Evolutionary conservation across 1,140 invertebrate species (phyloP).

Genomic region (Caerostris extrusa): DNA sequence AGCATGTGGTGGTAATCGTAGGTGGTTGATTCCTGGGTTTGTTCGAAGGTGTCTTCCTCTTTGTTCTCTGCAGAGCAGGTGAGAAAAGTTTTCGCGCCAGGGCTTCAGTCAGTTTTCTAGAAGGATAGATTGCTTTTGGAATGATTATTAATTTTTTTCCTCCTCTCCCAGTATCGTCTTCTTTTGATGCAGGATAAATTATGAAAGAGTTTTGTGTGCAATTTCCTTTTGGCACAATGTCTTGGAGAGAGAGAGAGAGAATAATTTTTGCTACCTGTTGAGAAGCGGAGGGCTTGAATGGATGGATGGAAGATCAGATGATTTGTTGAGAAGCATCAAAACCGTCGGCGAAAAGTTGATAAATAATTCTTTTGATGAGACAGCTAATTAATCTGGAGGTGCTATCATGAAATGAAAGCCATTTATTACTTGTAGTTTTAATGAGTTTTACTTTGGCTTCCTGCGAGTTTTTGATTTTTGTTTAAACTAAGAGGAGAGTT

Average conservation of each 20-base stretch:
- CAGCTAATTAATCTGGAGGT: neutral
- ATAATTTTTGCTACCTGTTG: conserved; percentile 27
- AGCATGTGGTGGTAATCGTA: neutral
- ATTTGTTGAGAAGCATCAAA: neutral
- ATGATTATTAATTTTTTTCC: neutral
- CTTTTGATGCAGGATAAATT: neutral
- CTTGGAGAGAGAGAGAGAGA: neutral
- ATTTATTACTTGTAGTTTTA: neutral
- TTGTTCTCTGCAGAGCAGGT: neutral
- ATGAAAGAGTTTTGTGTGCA: neutral
- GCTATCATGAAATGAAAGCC: neutral
- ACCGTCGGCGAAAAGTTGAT: neutral
- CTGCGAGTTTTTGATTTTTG: neutral
- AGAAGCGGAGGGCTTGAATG: neutral
- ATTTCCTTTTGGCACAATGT: neutral
- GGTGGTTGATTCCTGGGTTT: neutral
- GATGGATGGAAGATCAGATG: neutral
- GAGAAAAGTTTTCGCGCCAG: neutral
- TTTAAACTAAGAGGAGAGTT: neutral
- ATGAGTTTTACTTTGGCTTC: neutral
- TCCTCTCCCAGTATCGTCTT: neutral
- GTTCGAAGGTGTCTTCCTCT: neutral
- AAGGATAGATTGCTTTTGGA: neutral
- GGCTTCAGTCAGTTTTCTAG: no score
- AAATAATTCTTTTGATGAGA: neutral